These are phyloP conservation scores for Sebastiscus albofasciatus DNA, from an alignment of 2,797 vertebrate genomes.

Conservation along the genomic window DNA sequence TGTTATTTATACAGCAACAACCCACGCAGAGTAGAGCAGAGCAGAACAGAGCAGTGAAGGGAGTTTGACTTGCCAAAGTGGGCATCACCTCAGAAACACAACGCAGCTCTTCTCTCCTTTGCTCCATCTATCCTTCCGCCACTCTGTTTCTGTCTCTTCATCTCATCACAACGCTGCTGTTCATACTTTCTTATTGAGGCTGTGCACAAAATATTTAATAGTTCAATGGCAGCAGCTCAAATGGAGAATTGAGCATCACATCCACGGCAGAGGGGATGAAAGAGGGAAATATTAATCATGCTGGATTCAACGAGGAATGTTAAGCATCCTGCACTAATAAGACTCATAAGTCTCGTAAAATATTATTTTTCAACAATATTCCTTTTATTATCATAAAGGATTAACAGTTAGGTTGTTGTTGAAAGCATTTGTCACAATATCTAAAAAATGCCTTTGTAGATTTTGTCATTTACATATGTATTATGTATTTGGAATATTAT, in stretches of 20 bases:
- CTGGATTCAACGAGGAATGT: background rate
- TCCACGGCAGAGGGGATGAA: background rate
- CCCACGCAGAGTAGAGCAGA: conserved; percentile 78
- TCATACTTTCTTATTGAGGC: conserved; percentile 13
- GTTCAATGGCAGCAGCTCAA: conserved; percentile 37
- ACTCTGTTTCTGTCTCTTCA: conserved; percentile 38
- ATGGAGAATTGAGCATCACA: background rate
- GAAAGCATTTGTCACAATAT: background rate
- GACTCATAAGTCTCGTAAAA: background rate
- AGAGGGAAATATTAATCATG: conserved; percentile 24
- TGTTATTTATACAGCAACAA: conserved; percentile 83
- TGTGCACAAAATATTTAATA: conserved; percentile 38
- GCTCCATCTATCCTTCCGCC: conserved; percentile 34
- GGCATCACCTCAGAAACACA: conserved; percentile 81
- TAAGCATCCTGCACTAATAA: background rate
- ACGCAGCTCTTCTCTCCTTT: conserved; percentile 58
- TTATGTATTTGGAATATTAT: conserved; percentile 32
- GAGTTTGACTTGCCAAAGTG: conserved; percentile 84
- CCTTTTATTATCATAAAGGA: background rate
- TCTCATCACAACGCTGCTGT: conserved; percentile 32
- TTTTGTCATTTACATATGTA: background rate
- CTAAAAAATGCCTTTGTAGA: background rate
- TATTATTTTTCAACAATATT: background rate
- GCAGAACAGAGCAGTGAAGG: conserved; percentile 73
- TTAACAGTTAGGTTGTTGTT: background rate